Base-by-base conservation (phyloP, 2,888 invertebrate species). In the Noctua janthina region DNA sequence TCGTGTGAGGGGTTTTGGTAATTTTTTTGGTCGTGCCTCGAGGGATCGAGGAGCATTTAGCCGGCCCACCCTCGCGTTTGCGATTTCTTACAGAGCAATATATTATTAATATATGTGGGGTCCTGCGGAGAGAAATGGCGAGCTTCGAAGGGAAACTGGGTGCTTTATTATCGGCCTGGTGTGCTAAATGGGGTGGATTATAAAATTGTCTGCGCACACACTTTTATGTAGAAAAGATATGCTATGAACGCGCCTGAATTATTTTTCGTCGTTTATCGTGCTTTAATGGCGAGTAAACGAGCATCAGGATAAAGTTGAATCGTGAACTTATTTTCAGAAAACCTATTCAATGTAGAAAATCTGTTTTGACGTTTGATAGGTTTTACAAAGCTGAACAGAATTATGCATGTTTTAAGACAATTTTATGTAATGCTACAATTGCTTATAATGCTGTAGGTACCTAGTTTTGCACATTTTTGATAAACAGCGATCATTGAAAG, bases 81-180 rank as follows among this genome's bases (percentile, higher is more conserved):
- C 96, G 96, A 95, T 96, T 96, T 96, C 96, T 96, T 96, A 96
- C 95, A 94, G 94, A 91, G 94, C 94, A 93, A 95, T 96, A 95
- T 95, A 96, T 95, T 96, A 96, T 96, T 95, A 95, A 96, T 96
- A 95, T 94, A 92, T 93, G 92, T 91, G 91, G 94, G 94, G 95
- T 92, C 90, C 92, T 89, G 89, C 90, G 87, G 92, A 94, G 94
- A 93, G 94, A 95, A 94, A 95, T 95, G 93, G 94, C 92, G 92
- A 87, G 92, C 91, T 93, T 91, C 90, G 90, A 92, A 92, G 93
- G 93, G 94, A 93, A 92, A 91, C 88, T 89, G 88, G 89, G 92
- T 92, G 91, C 91, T 94, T 95, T 94, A 94, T 93, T 92, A 91
- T 90, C 84, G 88, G 88, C 82, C 87, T 80, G 82, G 77, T 81